Evolutionary conservation across 1,140 invertebrate genomes (phyloP).

Genomic region (Battus philenor): DNA sequence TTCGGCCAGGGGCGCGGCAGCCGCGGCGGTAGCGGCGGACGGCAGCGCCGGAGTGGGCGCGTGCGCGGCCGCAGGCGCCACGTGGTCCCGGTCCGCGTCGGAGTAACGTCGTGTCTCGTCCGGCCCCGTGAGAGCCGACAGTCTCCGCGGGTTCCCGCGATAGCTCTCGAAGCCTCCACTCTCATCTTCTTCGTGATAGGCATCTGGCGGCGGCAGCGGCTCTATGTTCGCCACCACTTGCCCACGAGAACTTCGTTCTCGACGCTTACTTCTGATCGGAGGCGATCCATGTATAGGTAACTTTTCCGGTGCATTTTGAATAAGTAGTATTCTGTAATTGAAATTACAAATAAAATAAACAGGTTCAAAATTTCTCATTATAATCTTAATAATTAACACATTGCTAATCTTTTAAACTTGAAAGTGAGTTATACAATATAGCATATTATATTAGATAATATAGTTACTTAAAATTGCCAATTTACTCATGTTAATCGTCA

Average conservation of each 20-base stretch:
- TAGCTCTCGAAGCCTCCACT: slow-evolving; percentile 71
- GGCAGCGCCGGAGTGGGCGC: slow-evolving; percentile 17
- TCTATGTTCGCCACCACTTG: slow-evolving; percentile 79
- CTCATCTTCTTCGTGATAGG: slow-evolving; percentile 69
- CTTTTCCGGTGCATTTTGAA: slow-evolving; percentile 93
- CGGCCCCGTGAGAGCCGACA: slow-evolving; percentile 38
- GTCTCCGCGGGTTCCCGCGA: slow-evolving; percentile 53
- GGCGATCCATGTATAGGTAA: slow-evolving; percentile 75
- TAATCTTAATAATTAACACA: not conserved
- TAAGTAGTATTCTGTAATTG: slow-evolving; percentile 86
- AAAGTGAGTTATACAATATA: no score
- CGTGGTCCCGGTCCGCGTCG: slow-evolving; percentile 48
- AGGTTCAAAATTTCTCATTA: not conserved
- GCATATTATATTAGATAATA: no score
- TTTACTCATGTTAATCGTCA: not conserved
- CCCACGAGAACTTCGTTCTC: slow-evolving; percentile 52
- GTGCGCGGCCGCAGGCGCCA: slow-evolving; percentile 12
- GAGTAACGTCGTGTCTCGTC: slow-evolving; percentile 60
- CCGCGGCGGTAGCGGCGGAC: slow-evolving; percentile 19
- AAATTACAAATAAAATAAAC: not conserved
- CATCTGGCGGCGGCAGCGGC: slow-evolving; percentile 59
- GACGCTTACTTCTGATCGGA: slow-evolving; percentile 45
- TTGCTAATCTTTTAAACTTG: no score
- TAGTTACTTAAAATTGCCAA: no score
- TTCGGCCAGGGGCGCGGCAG: no score